Evolutionary conservation across 2,113 vertebrate species (phyloP).

Genomic region (Trinectes maculatus): DNA sequence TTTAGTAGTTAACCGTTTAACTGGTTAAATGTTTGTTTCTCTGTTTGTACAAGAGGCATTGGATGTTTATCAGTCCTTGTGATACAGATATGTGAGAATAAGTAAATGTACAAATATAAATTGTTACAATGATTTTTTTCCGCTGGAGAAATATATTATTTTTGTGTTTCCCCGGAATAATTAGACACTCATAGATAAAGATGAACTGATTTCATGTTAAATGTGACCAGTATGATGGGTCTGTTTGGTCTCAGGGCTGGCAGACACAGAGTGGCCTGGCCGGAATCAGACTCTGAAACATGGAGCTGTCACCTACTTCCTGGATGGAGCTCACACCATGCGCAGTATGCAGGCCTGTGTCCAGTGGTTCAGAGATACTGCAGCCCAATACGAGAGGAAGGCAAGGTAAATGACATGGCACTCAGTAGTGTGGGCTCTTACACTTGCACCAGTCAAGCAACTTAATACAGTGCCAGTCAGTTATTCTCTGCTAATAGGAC

Average conservation of each 20-base stretch:
- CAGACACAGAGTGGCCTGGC: slow-evolving; percentile 89
- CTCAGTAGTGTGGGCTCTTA: not conserved
- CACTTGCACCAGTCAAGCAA: not conserved
- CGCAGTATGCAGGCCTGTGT: slow-evolving; percentile 93
- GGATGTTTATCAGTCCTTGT: too few species aligned
- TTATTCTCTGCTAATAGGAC: not conserved
- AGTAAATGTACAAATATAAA: too few species aligned
- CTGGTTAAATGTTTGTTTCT: too few species aligned
- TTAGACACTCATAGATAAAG: not conserved
- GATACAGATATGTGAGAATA: too few species aligned
- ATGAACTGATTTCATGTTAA: not conserved
- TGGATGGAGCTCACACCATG: slow-evolving; percentile 94
- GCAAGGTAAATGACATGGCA: slow-evolving; percentile 36
- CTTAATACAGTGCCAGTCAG: not conserved
- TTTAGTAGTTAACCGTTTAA: too few species aligned
- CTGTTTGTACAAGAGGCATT: too few species aligned
- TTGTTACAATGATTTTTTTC: too few species aligned
- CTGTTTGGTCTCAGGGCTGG: slow-evolving; percentile 80
- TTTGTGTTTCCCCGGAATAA: too few species aligned
- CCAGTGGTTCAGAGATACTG: slow-evolving; percentile 86
- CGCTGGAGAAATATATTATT: too few species aligned
- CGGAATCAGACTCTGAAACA: slow-evolving; percentile 87
- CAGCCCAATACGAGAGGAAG: slow-evolving; percentile 71
- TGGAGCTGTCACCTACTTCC: slow-evolving; percentile 87
- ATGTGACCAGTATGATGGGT: not conserved